Evolutionary conservation across 2,113 vertebrate genomes (phyloP).

Genomic region (Elaphurus davidianus): DNA sequence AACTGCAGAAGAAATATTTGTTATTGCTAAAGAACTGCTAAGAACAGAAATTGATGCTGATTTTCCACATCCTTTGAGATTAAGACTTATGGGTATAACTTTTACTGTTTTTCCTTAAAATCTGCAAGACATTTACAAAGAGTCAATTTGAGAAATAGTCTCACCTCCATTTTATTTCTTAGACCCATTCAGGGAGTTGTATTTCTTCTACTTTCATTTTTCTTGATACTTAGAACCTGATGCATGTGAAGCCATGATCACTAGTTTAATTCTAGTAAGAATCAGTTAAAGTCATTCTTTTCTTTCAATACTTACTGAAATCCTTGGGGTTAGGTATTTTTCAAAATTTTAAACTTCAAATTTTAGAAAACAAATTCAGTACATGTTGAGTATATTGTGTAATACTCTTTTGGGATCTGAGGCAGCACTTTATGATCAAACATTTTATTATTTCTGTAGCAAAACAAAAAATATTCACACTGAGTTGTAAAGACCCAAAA

Average conservation of each 20-base stretch:
- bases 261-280: constrained; percentile 3
- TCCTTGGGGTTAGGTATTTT: background rate
- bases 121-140: background rate
- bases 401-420: background rate
- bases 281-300: background rate
- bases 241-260: background rate
- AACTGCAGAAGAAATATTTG: constrained; percentile 93
- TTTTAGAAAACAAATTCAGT: background rate
- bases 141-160: constrained; percentile 3
- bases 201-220: background rate
- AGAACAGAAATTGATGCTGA: constrained; percentile 90
- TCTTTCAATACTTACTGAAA: background rate
- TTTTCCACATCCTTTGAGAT: constrained; percentile 90
- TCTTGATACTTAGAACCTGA: background rate
- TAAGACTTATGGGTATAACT: constrained; percentile 96
- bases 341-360: constrained; percentile 22
- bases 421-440: background rate
- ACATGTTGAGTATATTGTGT: background rate
- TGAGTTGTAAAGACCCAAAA: background rate
- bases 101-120: constrained; percentile 52
- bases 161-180: constrained; percentile 14
- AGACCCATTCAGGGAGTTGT: background rate
- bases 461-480: constrained; percentile 11
- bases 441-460: constrained; percentile 6
- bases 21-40: constrained; percentile 93